Conservation (phyloP, 2,113 vertebrate genomes). For the Oreochromis niloticus region DNA sequence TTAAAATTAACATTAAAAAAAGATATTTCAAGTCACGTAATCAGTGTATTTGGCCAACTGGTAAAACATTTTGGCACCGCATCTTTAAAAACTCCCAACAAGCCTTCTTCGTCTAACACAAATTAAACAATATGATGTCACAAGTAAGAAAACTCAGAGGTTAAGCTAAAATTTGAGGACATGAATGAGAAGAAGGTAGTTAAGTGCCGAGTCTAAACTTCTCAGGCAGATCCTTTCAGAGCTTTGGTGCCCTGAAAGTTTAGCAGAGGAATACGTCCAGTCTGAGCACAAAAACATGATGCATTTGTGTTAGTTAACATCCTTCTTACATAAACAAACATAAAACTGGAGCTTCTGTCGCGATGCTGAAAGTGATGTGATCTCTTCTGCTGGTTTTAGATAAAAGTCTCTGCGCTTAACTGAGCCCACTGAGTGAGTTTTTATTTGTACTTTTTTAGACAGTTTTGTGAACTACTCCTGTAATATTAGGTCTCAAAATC, state of each 20-base stretch:
- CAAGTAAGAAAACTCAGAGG: background rate
- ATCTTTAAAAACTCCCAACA: background rate
- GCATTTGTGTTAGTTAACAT: background rate
- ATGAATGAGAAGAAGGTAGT: background rate
- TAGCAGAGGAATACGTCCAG: background rate
- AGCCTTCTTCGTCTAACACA: background rate
- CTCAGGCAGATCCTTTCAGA: fast-evolving
- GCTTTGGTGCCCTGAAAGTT: fast-evolving
- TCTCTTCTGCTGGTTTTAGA: background rate
- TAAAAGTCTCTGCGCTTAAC: background rate
- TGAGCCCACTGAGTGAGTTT: background rate
- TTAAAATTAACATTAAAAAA: background rate
- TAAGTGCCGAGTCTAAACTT: fast-evolving
- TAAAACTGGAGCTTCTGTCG: background rate
- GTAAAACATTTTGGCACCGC: background rate
- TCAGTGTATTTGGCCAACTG: background rate
- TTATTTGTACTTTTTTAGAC: background rate
- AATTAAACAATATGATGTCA: background rate
- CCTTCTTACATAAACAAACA: background rate
- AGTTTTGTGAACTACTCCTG: background rate
- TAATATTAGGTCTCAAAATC: fast-evolving
- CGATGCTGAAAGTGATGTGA: background rate
- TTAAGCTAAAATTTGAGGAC: background rate
- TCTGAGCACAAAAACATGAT: fast-evolving
- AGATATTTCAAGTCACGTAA: background rate